Base-by-base conservation (phyloP, 1,140 invertebrate genomes). In the Drosophila subobscura region DNA sequence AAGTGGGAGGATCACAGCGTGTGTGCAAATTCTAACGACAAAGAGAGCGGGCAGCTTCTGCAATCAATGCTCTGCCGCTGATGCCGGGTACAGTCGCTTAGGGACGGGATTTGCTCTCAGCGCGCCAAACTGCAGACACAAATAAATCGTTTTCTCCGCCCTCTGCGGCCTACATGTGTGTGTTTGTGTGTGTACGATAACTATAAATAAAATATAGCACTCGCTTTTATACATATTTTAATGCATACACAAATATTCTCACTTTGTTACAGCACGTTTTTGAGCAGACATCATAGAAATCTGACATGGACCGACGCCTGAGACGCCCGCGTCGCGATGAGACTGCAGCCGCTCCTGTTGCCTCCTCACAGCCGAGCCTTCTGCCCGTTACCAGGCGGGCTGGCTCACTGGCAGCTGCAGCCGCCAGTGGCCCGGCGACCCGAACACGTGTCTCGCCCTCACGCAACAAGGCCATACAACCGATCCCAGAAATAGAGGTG, bases 171-270 rank as follows among this genome's bases (percentile, higher is more conserved):
- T 20, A 1, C 16, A 47, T 45, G 40, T 40, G 27, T 63, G 51
- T 57, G 59, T 53, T 54, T 66, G 46, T 59, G 44, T 47, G 46
- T 56, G 57, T 64, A 46, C 41, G 40, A 72, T n/a, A 47, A 72
- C 81, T 88, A 86, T 75, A 78, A 85, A 85, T 85, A 85, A 85
- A 67, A 85, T 74, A 60, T 63, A 80, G 72, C 68, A 23, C 72
- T 49, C 46, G 60, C 55, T 51, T 49, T 37, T 12, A 27, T 25
- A 40, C 45, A 52, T 52, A 56, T 64, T 12, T 23, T 60, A 47
- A 42, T 55, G 46, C 29, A 20, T 45, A 55, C 54, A 54, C 63
- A 75, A 44, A 52, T 55, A 56, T 55, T 65, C 8, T 51, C 49
- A 40, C 42, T 2, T 51, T 56, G n/a, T 63, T 70, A 42, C 77